phyloP scores from a whole-genome alignment of 1,140 invertebrate species.

The Drosophila eugracilis region DNA sequence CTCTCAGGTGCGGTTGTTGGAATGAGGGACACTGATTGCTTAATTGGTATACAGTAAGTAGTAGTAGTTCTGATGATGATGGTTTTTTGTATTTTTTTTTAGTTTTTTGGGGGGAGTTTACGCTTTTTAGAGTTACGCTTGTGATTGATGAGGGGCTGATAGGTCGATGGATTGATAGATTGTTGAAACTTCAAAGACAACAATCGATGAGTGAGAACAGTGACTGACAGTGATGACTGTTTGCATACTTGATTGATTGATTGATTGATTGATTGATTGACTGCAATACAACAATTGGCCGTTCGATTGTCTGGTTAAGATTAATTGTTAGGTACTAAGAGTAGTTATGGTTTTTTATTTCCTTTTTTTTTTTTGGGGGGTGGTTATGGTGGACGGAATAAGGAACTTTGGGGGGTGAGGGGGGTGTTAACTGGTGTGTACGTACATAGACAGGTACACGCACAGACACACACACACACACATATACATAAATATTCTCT shows the following conservation, averaged over 20 bases:
- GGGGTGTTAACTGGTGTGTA: slow-evolving; percentile 26
- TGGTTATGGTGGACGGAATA: neutral
- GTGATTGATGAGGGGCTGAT: slow-evolving; percentile 39
- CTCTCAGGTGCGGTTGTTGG: too few relatives aligned
- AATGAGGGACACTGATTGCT: neutral
- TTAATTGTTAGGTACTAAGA: slow-evolving; percentile 18
- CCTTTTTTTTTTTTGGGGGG: too few relatives aligned
- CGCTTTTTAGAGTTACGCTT: slow-evolving; percentile 1
- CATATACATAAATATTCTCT: slow-evolving; percentile 40
- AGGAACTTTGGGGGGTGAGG: slow-evolving; percentile 11
- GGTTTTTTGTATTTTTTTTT: neutral
- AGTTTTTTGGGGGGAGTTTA: neutral
- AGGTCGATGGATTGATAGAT: slow-evolving; percentile 46
- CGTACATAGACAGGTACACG: slow-evolving; percentile 53
- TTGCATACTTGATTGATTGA: slow-evolving; percentile 46
- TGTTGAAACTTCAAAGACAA: slow-evolving; percentile 82
- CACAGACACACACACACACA: slow-evolving; percentile 48
- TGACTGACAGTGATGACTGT: slow-evolving; percentile 62
- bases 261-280: slow-evolving; percentile 48
- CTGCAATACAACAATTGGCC: slow-evolving; percentile 52
- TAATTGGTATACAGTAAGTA: neutral
- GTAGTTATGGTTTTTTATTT: slow-evolving; percentile 11
- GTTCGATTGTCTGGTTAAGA: slow-evolving; percentile 45
- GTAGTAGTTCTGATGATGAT: slow-evolving; percentile 5
- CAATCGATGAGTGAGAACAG: slow-evolving; percentile 79